Evolutionary conservation across 2,888 invertebrate species (phyloP).

Genomic region (Acanthococcus lagerstroemiae): DNA sequence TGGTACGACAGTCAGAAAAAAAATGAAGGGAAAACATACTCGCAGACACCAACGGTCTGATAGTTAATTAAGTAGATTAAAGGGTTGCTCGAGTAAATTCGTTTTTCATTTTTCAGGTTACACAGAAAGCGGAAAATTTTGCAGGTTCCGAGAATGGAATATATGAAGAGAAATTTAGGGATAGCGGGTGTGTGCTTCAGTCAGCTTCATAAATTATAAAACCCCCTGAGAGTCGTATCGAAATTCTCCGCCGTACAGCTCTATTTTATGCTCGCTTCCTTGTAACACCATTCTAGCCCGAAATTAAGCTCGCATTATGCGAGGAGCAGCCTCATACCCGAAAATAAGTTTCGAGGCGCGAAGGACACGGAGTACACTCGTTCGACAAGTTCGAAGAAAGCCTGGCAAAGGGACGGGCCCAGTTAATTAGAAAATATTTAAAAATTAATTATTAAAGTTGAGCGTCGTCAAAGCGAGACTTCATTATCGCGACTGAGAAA

Average conservation of each 20-base stretch:
- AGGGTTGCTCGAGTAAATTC: slow-evolving; percentile 26
- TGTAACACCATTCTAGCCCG: not conserved
- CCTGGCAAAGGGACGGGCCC: no score
- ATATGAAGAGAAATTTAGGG: slow-evolving; percentile 18
- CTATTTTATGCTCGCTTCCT: slow-evolving; percentile 24
- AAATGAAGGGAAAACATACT: not conserved
- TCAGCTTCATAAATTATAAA: slow-evolving; percentile 30
- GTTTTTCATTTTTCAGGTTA: slow-evolving; percentile 29
- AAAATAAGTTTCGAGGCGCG: no score
- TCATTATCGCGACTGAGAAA: no score
- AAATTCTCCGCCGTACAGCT: slow-evolving; percentile 24
- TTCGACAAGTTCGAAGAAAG: no score
- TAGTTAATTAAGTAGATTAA: slow-evolving; percentile 31
- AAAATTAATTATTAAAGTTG: no score
- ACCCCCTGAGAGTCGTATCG: slow-evolving; percentile 28
- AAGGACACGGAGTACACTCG: no score
- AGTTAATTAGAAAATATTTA: no score
- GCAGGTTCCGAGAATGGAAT: not conserved
- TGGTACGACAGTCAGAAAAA: not conserved
- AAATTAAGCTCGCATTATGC: no score
- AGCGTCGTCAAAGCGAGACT: no score
- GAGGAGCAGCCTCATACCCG: no score
- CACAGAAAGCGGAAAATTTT: not conserved
- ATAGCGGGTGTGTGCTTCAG: slow-evolving; percentile 21
- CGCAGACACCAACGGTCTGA: slow-evolving; percentile 22